Evolutionary conservation across 1,140 invertebrate genomes (phyloP), one percentile per base, ranked within the genome.

Genomic region (Drosophila pseudoobscura): DNA sequence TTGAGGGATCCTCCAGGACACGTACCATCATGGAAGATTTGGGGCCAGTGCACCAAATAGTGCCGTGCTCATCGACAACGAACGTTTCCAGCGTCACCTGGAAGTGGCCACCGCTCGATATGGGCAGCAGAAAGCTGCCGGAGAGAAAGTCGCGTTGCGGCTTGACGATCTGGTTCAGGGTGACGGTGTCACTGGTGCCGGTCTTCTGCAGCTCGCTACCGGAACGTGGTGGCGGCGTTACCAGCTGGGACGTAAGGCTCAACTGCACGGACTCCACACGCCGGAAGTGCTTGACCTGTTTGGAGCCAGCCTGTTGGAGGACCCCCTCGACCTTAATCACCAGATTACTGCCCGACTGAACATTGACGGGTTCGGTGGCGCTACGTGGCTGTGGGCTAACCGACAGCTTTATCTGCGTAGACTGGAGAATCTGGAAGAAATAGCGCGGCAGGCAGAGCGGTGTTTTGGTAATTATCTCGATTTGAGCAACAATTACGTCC

Each of bases 271-370:
- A 94, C 45, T 95, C 93, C 1, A 96, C 95, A 24, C 93, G 93
- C 26, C 96, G 92, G 84, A 95, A 96, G 3, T 95, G 90, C 2
- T 95, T 94, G 15, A 94, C 93, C 50, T 92, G 92, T 50, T 93
- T 92, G 7, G 35, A 39, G 11, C 94, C 94, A 45, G 89, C 87
- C 60, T 97, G 96, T 79, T 96, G 94, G 52, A 97, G 94, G 3
- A 98, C 96, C 1, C 97, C 97, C 91, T 97, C 97, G 1, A 97
- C 96, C 92, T 97, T 97, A 0, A 97, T 93, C 1, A 96, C 96
- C 13, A 97, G 92, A 75, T 96, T 95, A 53, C 95, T 96, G 44
- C 96, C 96, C 26, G 94, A 94, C 35, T 95, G 94, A 3, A 97
- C 94, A 29, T 94, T 94, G 6, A 97, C 94, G 0, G 95, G 95